Evolutionary conservation across 2,797 vertebrate species (phyloP).

Genomic region (Sebastes goodei): DNA sequence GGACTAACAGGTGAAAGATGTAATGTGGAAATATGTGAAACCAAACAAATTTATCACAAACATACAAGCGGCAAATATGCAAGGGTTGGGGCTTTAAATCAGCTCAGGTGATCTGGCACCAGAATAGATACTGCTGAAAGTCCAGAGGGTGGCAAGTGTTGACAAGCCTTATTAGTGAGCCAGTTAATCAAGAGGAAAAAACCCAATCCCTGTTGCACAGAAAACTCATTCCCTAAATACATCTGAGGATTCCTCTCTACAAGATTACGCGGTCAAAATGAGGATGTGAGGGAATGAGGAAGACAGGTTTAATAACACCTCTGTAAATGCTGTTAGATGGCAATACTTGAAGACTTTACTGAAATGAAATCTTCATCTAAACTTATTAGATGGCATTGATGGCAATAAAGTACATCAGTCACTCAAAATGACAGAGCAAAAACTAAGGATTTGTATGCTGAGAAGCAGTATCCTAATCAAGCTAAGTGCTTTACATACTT

Average conservation of each 20-base stretch:
- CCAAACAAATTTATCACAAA: constrained; percentile 23
- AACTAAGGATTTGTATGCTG: background rate
- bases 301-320: constrained; percentile 31
- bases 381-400: background rate
- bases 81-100: constrained; percentile 4
- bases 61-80: background rate
- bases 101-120: constrained; percentile 28
- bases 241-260: constrained; percentile 31
- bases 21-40: constrained; percentile 7
- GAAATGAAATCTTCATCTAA: constrained; percentile 7
- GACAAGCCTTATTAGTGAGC: constrained; percentile 44
- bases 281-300: constrained; percentile 25
- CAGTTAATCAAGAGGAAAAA: constrained; percentile 48
- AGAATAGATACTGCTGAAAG: constrained; percentile 3
- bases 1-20: constrained; percentile 29
- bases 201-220: constrained; percentile 11
- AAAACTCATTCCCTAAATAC: constrained; percentile 41
- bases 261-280: constrained; percentile 35
- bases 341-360: constrained; percentile 1
- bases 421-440: background rate
- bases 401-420: background rate
- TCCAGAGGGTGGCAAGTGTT: constrained; percentile 38
- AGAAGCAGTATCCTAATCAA: background rate
- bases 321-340: background rate
- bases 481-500: background rate